Base-by-base conservation (phyloP, 37 sponge, comb jelly and placozoan species). In the Spongilla lacustris region DNA sequence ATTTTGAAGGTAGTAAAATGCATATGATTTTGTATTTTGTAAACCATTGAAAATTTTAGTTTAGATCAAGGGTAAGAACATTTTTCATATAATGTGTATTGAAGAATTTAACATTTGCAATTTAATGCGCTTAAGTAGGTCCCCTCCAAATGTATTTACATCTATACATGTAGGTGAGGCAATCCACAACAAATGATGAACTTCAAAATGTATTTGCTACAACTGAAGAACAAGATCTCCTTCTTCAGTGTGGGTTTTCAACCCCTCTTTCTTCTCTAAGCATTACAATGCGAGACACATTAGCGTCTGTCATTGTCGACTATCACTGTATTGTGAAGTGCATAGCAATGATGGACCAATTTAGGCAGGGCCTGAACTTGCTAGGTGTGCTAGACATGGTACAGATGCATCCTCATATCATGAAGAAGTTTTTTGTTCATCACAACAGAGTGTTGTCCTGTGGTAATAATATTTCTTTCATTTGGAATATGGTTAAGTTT, bases 351-450 rank as follows among this genome's bases (percentile, higher is more conserved):
- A 73, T 73, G 35, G 73, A 83, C 48, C 84, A 83, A 36, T 83
- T 83, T 46, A 38, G 36, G 36, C 75, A 83, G 38, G 84, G 84
- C 26, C 48, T 83, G 50, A 32, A 71, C 19, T 26, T 75, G 23
- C 32, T 74, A 30, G 50, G 75, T 23, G 75, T 83, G 23, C 49
- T 83, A 32, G 58, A 35, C 24, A 50, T 74, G 66, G 76, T 73
- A 22, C 35, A 74, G 38, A 27, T 36, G 28, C 35, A 83, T n/a
- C 58, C 58, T 23, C 75, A 83, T 38, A 21, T 83, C 26, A 83
- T 83, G 84, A 83, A 73, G 78, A 27, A 77, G 26, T 35, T 77
- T 27, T 77, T 77, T 77, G 78, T 77, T 31, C 26, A 77, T 31
- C 24, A 75, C n/a, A 24, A 31, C 31, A 32, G 33, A 32, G 24